Evolutionary conservation across 2,113 vertebrate genomes (phyloP).

Genomic region (Lutjanus erythropterus): DNA sequence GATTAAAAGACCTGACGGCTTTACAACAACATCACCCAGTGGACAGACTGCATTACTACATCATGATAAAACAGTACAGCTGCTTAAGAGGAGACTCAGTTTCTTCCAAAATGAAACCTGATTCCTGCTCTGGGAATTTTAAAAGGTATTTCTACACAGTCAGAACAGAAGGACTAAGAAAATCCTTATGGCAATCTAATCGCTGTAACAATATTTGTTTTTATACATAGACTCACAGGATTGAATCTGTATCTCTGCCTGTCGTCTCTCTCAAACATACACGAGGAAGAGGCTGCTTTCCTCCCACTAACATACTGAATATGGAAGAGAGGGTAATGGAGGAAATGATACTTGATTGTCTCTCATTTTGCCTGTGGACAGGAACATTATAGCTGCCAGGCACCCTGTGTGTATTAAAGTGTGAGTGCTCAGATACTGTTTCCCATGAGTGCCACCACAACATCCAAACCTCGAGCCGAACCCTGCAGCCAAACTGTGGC

Average conservation of each 20-base stretch:
- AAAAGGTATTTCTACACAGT: neutral
- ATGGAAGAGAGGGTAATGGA: neutral
- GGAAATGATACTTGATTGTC: conserved; percentile 16
- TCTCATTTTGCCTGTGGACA: conserved; percentile 1
- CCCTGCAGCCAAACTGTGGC: neutral
- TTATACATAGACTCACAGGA: too few species aligned
- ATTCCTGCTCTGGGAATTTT: neutral
- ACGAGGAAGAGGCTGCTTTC: neutral
- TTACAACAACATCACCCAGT: conserved; percentile 23
- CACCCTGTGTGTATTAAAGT: too few species aligned
- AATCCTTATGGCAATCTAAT: neutral
- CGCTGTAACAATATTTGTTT: neutral
- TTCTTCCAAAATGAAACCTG: neutral
- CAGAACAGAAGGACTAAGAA: neutral
- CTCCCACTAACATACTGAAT: neutral
- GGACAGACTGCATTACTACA: neutral
- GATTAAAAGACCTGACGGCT: neutral
- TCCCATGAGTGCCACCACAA: conserved; percentile 6
- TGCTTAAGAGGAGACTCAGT: neutral
- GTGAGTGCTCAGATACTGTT: neutral
- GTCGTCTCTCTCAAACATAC: neutral
- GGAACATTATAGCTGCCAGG: neutral
- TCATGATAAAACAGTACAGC: neutral
- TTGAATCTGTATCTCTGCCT: neutral
- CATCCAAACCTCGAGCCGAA: conserved; percentile 7